Base-by-base conservation (phyloP, 2,797 vertebrate species). In the Micrastur ruficollis region DNA sequence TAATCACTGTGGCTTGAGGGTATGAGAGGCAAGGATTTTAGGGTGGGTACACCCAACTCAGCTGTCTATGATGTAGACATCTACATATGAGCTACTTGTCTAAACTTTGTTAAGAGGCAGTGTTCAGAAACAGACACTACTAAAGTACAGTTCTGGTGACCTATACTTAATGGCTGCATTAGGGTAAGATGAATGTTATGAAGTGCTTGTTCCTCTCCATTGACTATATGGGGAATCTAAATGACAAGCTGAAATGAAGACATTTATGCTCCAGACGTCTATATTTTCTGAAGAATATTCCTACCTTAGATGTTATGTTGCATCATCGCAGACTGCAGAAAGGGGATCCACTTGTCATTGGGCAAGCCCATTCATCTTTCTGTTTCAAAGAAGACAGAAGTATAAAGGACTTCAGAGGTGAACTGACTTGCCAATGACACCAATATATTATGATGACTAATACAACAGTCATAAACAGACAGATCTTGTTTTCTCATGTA, bases 241-340 rank as follows among this genome's bases (percentile, higher is more conserved):
- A 90, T 72, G 82, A 96, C 86, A 91, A 79, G 61, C 16, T 83
- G 82, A 90, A 91, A 91, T 65, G 26, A 91, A 88, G 66, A 84
- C 4, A 38, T 89, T 74, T 86, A 72, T 82, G 49, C 34, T 89
- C 22, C 50, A 94, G 66, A 78, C 56, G 47, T 55, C 47, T 75
- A 15, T 68, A 84, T 55, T 62, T 84, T 72, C 66, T 40, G 46
- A 85, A 88, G 68, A 90, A 63, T 61, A 49, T 65, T 65, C 26
- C 49, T 76, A 21, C 56, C 23, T 78, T 42, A 53, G 65, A 49
- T 78, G 44, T n/a, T 40, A 22, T 5, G 12, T n/a, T 78, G 32
- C 32, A 58, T 31, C 0, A 58, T 31, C 0, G 0, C 13, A 91
- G 32, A 19, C 49, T 81, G 46, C 23, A 88, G 56, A 86, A 76